A percentile compares a stretch with the other conserved stretches of the same genome.
phyloP scores from a whole-genome alignment of 2,888 invertebrate species.

The Pammene aurita region DNA sequence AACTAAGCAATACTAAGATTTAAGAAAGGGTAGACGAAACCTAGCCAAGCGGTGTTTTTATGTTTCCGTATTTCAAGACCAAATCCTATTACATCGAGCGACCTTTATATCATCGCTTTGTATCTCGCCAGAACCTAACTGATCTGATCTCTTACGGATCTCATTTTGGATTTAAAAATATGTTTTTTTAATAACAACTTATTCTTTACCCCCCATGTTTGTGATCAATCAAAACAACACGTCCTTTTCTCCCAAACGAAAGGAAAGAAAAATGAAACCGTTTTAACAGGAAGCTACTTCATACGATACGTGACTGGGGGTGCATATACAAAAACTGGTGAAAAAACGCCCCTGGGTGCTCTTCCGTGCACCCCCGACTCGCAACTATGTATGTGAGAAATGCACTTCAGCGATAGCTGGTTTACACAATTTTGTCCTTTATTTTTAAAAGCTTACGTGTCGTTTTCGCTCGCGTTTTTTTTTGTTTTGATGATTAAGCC shows the following conservation, averaged over 20 bases:
- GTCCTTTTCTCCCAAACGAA: constrained; percentile 46
- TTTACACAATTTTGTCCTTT: constrained; percentile 6
- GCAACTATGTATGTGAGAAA: constrained; percentile 13
- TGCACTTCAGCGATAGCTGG: constrained; percentile 23
- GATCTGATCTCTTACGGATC: too few relatives aligned
- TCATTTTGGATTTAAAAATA: too few relatives aligned
- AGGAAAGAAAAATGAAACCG: constrained; percentile 75
- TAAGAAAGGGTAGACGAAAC: too few relatives aligned
- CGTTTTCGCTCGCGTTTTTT: constrained; percentile 14
- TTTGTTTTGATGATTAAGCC: background rate
- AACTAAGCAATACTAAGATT: too few relatives aligned
- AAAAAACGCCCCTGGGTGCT: constrained; percentile 73
- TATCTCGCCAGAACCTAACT: too few relatives aligned
- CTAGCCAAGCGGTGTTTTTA: too few relatives aligned
- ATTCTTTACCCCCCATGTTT: constrained; percentile 1
- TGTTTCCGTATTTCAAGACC: too few relatives aligned
- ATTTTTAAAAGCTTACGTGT: constrained; percentile 10
- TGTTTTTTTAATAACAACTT: background rate
- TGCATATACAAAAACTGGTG: constrained; percentile 78
- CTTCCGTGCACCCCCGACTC: constrained; percentile 39
- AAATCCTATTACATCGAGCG: too few relatives aligned
- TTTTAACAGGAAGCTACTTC: constrained; percentile 79
- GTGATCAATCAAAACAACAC: constrained; percentile 32
- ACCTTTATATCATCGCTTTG: too few relatives aligned
- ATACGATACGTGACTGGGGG: constrained; percentile 80